Conservation (phyloP, 1,140 invertebrate genomes). For the Trinorchestia longiramus region DNA sequence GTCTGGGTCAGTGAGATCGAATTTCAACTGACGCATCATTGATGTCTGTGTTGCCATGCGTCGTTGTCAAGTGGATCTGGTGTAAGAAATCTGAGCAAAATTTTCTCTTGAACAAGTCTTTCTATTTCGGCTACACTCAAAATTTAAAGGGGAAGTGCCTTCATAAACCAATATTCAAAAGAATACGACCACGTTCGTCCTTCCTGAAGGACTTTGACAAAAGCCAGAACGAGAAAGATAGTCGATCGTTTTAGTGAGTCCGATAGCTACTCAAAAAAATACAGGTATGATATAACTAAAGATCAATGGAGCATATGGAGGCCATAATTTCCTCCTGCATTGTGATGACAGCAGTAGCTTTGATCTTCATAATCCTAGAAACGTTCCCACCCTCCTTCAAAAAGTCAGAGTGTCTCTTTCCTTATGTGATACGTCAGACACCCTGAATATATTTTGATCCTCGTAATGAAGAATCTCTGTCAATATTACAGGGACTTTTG, state of each 20-base stretch:
- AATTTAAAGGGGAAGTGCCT: background rate
- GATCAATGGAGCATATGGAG: no score
- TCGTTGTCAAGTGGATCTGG: background rate
- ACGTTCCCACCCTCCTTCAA: no score
- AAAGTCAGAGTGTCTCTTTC: no score
- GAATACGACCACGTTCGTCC: background rate
- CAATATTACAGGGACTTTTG: background rate
- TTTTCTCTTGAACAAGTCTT: background rate
- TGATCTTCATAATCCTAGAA: no score
- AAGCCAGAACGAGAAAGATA: background rate
- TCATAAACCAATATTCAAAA: background rate
- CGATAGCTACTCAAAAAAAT: no score
- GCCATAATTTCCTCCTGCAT: no score
- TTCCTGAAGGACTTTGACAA: background rate
- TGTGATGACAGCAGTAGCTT: no score
- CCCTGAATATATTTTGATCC: background rate
- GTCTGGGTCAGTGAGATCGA: background rate
- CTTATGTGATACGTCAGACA: no score
- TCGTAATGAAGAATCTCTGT: background rate
- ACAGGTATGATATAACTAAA: no score
- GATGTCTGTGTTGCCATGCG: background rate
- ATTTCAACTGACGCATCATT: background rate
- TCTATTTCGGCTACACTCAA: background rate
- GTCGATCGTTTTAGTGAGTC: no score
- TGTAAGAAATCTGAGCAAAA: background rate